Evolutionary conservation across 2,888 invertebrate genomes (phyloP).

Genomic region (Dysmachus trigonus): DNA sequence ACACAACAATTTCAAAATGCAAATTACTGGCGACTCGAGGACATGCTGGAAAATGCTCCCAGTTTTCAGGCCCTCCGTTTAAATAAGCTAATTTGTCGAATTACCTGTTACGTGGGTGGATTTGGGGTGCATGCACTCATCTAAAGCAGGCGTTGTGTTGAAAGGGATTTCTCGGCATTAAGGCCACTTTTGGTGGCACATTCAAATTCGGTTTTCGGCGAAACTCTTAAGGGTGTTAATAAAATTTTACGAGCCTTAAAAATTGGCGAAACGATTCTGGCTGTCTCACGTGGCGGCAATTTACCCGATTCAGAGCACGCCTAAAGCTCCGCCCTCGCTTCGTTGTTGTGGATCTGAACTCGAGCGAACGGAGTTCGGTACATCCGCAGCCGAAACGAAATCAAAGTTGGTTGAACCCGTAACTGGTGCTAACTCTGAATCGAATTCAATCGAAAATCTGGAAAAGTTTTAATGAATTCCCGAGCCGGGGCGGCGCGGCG

Average conservation of each 20-base stretch:
- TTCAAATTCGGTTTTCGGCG: neutral
- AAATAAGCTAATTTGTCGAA: neutral
- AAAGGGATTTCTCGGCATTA: neutral
- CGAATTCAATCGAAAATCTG: conserved; percentile 22
- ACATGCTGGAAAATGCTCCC: neutral
- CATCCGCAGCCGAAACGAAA: neutral
- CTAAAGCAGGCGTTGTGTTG: neutral
- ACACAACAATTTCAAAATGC: neutral
- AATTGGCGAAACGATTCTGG: neutral
- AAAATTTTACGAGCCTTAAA: neutral
- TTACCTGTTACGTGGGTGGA: neutral
- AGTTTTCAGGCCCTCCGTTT: neutral
- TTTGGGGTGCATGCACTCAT: neutral
- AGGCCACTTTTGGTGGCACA: neutral
- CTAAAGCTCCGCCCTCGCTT: neutral
- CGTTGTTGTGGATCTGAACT: neutral
- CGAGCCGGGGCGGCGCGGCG: neutral
- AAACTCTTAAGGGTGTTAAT: neutral
- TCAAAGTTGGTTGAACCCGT: neutral
- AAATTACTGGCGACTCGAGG: neutral
- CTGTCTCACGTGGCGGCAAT: neutral
- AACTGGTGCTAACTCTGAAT: neutral
- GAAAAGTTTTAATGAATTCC: conserved; percentile 26
- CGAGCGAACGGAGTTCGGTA: neutral
- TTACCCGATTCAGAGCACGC: neutral